Percentiles rank a stretch among this genome's conserved stretches.
Evolutionary conservation across 2,888 invertebrate species (phyloP).

Genomic region (Alitta virens): DNA sequence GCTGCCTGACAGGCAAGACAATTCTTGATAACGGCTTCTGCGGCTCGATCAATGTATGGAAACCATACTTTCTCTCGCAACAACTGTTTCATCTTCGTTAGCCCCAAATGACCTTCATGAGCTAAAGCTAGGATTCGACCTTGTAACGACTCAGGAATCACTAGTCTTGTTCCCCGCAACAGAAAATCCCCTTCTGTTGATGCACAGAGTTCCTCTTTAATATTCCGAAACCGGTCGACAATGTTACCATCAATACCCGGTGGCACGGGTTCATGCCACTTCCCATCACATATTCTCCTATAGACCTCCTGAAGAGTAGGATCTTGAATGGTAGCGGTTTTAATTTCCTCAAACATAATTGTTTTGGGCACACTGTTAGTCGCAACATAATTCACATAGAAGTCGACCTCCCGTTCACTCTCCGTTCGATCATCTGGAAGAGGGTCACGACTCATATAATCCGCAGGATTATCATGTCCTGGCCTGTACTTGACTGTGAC

Average conservation of each 20-base stretch:
- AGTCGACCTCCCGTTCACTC: neutral
- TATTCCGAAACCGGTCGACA: no score
- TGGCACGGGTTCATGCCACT: neutral
- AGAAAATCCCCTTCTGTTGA: no score
- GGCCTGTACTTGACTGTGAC: conserved; percentile 23
- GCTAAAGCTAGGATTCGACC: neutral
- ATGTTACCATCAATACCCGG: no score
- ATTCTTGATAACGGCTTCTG: neutral
- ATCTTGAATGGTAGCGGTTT: neutral
- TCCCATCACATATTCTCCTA: neutral
- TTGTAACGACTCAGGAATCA: neutral
- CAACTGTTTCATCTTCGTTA: neutral
- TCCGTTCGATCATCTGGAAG: neutral
- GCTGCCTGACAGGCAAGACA: neutral
- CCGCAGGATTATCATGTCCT: conserved; percentile 26
- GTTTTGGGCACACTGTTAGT: neutral
- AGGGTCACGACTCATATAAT: neutral
- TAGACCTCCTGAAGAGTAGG: neutral
- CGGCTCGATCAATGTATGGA: neutral
- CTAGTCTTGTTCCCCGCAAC: neutral
- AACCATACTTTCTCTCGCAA: conserved; percentile 15
- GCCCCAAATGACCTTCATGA: conserved; percentile 16
- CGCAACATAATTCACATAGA: neutral
- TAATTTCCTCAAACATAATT: neutral
- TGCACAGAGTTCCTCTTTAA: no score